Evolutionary conservation across 2,113 vertebrate species (phyloP), one percentile per base, ranked within the genome.

Genomic region (Sakesphorus luctuosus): DNA sequence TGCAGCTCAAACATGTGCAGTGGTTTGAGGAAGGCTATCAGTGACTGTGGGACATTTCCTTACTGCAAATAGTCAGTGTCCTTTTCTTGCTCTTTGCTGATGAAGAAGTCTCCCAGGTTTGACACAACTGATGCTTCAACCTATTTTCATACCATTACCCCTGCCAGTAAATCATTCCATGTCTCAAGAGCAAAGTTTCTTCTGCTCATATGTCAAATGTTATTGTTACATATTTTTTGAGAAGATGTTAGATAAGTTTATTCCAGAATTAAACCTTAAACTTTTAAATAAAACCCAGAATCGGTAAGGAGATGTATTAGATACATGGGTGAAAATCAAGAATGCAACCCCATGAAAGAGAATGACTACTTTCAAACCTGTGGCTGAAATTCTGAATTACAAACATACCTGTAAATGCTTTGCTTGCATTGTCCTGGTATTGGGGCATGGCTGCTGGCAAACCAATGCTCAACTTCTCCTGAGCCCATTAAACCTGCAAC

Each of bases 181-280:
- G 43, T 19, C 31, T 89, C 65, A 74, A 79, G 31, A 6, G 25
- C 29, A 43, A 89, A 52, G 38, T 49, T 72, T 62, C 31, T 84
- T 76, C 74, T 66, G 36, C 58, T 78, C 6, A 0, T 24, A 35
- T 13, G 23, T 53, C 56, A 72, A 67, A 66, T 13, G 10, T 25
- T 18, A 76, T 20, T 29, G 43, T 76, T 26, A 50, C 5, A 14
- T 7, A 36, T 4, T 63, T 78, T 77, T 40, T 18, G 43, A 16
- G 18, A 17, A 44, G 40, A 65, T 28, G 71, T n/a, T 69, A 61
- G 8, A 72, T 35, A 13, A 29, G 15, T 0, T 0, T 40, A 46
- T 66, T 69, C 91, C 69, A 55, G 44, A 87, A 78, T 72, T 58
- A 67, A 75, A 53, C 19, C 33, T 55, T 43, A 46, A 69, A 55